Evolutionary conservation across 2,888 invertebrate species (phyloP), one percentile per base, ranked within the genome.

Genomic region (Marasmarcha lunaedactyla): DNA sequence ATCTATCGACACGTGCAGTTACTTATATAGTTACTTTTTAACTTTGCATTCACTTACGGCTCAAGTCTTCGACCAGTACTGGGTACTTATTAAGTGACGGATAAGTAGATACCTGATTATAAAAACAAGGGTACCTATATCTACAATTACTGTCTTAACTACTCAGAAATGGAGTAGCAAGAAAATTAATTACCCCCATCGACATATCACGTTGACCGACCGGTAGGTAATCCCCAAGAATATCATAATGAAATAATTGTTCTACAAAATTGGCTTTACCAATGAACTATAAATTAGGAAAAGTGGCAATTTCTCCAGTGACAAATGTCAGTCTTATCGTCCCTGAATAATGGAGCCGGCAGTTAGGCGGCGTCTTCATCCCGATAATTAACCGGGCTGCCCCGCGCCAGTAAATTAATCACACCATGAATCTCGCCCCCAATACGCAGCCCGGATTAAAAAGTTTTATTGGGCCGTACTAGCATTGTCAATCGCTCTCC

Each of bases 341-440:
- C 71, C 71, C 72, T 81, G 71, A 79, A 77, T 79, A 78, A 79
- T 78, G 72, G 67, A 73, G 66, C 68, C 60, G 66, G 74, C 73
- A 77, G 72, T 81, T 79, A 79, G 74, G 61, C 58, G 65, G 74
- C 74, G 78, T 83, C 81, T 83, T 83, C 79, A 79, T 81, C 73
- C 71, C 59, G 71, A 68, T 78, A 81, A 83, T 83, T 83, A 83
- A 78, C 67, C 42, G 57, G 57, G 50, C 57, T 46, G 25, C 47
- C 40, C 47, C 39, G 56, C 46, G 51, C 58, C 58, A 64, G 71
- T 73, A 78, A 78, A 83, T 81, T 83, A 83, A 83, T 83, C 81
- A 83, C 79, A 76, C 79, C 64, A 76, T 68, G 73, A 76, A 79
- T 79, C 79, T 72, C 72, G 73, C 76, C 77, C 73, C 77, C 78